phyloP scores from a whole-genome alignment of 2,113 vertebrate species.

The Austrofundulus limnaeus region DNA sequence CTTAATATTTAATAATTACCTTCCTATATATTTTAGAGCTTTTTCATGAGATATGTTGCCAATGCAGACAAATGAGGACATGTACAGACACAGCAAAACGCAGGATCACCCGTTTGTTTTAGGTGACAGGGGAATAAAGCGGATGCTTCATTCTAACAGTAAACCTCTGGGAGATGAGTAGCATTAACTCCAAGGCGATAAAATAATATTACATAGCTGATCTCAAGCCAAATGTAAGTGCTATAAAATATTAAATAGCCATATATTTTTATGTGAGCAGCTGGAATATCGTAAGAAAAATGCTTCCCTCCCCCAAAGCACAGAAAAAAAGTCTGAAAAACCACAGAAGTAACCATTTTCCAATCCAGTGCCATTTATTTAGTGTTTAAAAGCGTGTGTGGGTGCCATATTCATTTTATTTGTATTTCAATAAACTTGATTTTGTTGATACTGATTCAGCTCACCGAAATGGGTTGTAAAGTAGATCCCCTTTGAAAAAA shows the following conservation, averaged over 20 bases:
- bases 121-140: background rate
- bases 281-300: constrained; percentile 15
- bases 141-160: background rate
- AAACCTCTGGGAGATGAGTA: constrained; percentile 2
- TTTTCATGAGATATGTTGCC: too few species aligned
- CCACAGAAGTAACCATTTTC: constrained; percentile 32
- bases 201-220: constrained; percentile 6
- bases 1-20: too few species aligned
- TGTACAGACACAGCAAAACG: too few species aligned
- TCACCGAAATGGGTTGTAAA: constrained; percentile 18
- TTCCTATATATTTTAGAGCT: too few species aligned
- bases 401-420: constrained; percentile 32
- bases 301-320: constrained; percentile 15
- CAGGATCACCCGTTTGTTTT: too few species aligned
- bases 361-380: constrained; percentile 25
- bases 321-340: background rate
- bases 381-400: constrained; percentile 22
- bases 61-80: too few species aligned
- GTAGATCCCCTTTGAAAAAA: constrained; percentile 22
- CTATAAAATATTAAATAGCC: constrained; percentile 10
- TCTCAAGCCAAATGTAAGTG: constrained; percentile 13
- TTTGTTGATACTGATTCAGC: constrained; percentile 53
- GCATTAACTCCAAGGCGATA: constrained; percentile 6
- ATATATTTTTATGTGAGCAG: constrained; percentile 30
- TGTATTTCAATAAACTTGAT: constrained; percentile 50